Base-by-base conservation (phyloP, 2,888 invertebrate species). In the Drosophila recens region DNA sequence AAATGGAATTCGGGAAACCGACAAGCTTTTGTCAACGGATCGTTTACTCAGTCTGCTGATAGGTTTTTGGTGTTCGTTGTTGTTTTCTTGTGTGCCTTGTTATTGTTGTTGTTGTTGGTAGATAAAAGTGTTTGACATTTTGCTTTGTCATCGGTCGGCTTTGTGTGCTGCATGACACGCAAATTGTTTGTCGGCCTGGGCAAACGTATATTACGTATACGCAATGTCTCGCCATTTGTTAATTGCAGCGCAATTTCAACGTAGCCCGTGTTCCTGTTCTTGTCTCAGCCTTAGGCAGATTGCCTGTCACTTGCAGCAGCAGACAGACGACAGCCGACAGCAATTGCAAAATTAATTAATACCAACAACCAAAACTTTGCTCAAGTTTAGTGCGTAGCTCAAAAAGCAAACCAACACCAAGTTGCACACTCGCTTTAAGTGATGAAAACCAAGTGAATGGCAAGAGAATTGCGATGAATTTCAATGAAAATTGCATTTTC, bases 401-500 rank as follows among this genome's bases (percentile, higher is more conserved):
- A n/a, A 38, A 38, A 38, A 38, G n/a, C 38, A 38, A 38, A 2
- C 38, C 38, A 3, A 40, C 46, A 52, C 80, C 4, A 67, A 80
- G 69, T 76, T 65, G 58, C 53, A 52, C 46, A 52, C 46, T 45
- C 27, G 67, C 70, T 80, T 64, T 49, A 80, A 80, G 57, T 66
- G 67, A 70, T 64, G 75, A 58, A 64, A 74, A 79, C 54, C 36
- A 65, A 64, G 53, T 58, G 59, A 73, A 64, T 63, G 53, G 69
- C 48, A 61, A 46, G 64, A 54, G 65, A 75, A 77, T 73, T 63
- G 75, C 89, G 64, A 74, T 84, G 89, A 79, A 90, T 88, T 89
- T 89, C 79, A 90, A 87, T 90, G 90, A 70, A 87, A 89, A 77
- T 79, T 79, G 74, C 89, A 89, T 82, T 86, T 89, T 84, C 77